phyloP scores from a whole-genome alignment of 30 jellyfish, hydroid and myxozoan genomes.

The Chrysaora quinquecirrha region DNA sequence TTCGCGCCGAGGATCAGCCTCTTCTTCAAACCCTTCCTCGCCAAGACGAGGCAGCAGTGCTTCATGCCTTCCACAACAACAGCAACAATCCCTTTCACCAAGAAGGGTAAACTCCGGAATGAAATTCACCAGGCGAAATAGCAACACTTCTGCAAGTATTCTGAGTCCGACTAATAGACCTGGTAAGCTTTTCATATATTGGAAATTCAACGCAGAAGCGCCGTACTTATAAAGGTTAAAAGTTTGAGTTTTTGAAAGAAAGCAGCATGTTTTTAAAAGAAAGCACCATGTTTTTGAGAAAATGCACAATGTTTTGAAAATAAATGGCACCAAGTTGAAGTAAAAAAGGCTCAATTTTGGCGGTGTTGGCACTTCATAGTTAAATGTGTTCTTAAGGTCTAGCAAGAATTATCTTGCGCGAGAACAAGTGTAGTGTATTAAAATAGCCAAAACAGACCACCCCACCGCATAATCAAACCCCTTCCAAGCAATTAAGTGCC shows the following conservation, averaged over 20 bases:
- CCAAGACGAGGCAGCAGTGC: conserved; percentile 33
- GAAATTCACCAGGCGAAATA: conserved; percentile 39
- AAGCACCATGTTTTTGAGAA: too few relatives aligned
- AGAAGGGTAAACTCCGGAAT: conserved; percentile 26
- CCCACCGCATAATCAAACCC: too few relatives aligned
- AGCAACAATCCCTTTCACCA: conserved; percentile 50
- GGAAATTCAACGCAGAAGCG: too few relatives aligned
- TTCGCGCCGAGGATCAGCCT: conserved; percentile 31
- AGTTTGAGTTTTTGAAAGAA: too few relatives aligned
- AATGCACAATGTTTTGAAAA: background rate
- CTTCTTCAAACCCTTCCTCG: conserved; percentile 56
- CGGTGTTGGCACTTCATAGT: background rate
- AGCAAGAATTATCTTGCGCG: too few relatives aligned
- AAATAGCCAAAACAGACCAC: too few relatives aligned
- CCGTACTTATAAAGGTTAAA: background rate
- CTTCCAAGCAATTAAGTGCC: too few relatives aligned
- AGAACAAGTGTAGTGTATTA: too few relatives aligned
- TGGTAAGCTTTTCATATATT: too few relatives aligned
- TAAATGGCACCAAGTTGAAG: background rate
- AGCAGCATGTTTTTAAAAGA: too few relatives aligned
- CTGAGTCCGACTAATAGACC: conserved; percentile 49
- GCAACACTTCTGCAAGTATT: conserved; percentile 52
- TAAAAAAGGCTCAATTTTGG: background rate
- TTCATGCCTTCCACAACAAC: conserved; percentile 7
- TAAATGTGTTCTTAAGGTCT: background rate